Conservation (phyloP, 1,140 invertebrate genomes). For the Adelges cooleyi region DNA sequence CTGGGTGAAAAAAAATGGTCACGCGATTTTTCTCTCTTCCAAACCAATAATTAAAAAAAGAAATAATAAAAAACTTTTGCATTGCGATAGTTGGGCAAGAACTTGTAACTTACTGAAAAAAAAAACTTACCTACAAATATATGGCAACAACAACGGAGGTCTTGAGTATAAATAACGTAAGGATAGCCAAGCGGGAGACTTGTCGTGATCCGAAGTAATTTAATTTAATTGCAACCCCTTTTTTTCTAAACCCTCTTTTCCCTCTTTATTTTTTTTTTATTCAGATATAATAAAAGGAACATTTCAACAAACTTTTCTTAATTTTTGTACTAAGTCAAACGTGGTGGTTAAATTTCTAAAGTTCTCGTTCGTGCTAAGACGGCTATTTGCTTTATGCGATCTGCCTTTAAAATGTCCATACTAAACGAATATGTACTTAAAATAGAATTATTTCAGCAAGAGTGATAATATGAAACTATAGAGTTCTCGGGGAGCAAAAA, state of each 20-base stretch:
- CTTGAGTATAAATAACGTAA: conserved; percentile 6
- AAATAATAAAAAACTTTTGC: conserved; percentile 4
- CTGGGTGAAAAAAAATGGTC: not conserved
- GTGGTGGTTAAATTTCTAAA: too few species aligned
- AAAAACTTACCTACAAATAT: not conserved
- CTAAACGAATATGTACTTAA: too few species aligned
- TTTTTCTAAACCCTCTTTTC: not conserved
- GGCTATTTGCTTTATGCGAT: too few species aligned
- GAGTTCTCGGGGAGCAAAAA: too few species aligned
- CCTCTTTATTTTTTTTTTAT: too few species aligned
- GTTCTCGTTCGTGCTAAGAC: too few species aligned
- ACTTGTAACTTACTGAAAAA: not conserved
- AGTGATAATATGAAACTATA: too few species aligned
- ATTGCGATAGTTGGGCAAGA: not conserved
- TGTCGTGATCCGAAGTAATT: conserved; percentile 15
- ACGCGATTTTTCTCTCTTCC: conserved; percentile 19
- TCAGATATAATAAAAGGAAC: too few species aligned
- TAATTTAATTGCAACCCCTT: conserved; percentile 12
- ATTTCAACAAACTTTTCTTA: too few species aligned
- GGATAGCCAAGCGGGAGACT: conserved; percentile 4
- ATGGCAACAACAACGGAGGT: not conserved
- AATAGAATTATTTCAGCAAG: too few species aligned
- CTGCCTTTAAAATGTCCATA: too few species aligned
- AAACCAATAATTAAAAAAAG: conserved; percentile 20
- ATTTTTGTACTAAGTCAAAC: too few species aligned